Base-by-base conservation (phyloP, 2,113 vertebrate genomes). In the Entomyzon cyanotis region DNA sequence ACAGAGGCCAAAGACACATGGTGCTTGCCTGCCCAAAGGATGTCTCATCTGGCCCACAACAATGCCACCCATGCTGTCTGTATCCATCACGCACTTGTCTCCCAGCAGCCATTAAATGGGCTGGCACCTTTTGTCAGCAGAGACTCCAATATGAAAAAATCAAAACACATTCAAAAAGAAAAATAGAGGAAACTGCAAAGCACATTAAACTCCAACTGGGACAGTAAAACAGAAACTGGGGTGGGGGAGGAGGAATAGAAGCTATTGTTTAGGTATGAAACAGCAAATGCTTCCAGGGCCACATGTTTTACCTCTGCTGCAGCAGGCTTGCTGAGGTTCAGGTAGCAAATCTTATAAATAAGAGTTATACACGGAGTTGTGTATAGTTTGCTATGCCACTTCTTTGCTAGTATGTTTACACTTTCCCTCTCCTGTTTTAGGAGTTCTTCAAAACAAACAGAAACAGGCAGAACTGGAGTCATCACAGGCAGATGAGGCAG, bases 161-260 rank as follows among this genome's bases (percentile, higher is more conserved):
- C 50, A 94, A 94, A 94, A 81, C 39, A 90, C 27, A n/a, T 9
- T 82, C 44, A n/a, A 55, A 94, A 87, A 92, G 71, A 81, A 92
- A 94, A 92, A 74, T 12, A 93, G 56, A 93, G 47, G 44, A 91
- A 92, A 81, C 64, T 63, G 77, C 52, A 89, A 91, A 91, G 80
- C 64, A 89, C 69, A 53, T 84, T 87, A 91, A 94, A 86, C 33
- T 49, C 64, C 84, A 89, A 6, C 75, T 92, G 59, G 76, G 91
- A 74, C 76, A 94, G 79, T 55, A 84, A 89, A 94, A 78, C 20
- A 46, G 53, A 92, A 92, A 84, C 24, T 23, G 1, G 39, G 31
- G 9, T 4, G 4, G 41, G 17, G n/a, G 27, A 84, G 52, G 80
- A 87, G 82, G 64, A 84, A 75, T 14, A 70, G 83, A 92, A 78